Evolutionary conservation across 1,140 invertebrate species (phyloP).

Genomic region (Archegozetes longisetosus): DNA sequence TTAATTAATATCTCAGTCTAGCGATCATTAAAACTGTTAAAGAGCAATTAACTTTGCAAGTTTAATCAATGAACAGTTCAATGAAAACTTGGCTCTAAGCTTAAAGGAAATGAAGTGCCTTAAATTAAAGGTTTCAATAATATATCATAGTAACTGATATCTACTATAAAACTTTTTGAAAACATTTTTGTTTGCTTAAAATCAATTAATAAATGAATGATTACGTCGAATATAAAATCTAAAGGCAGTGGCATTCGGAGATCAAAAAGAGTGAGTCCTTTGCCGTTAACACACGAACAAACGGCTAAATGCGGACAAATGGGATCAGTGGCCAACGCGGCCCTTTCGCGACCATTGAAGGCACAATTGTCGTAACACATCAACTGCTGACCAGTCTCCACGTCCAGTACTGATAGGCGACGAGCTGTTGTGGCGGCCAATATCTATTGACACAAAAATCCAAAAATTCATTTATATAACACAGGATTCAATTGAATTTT

Average conservation of each 20-base stretch:
- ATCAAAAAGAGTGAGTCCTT: slow-evolving; percentile 36
- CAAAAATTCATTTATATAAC: background rate
- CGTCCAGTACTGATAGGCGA: slow-evolving; percentile 34
- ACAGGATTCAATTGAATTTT: background rate
- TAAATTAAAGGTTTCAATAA: too few species aligned
- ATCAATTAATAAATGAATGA: slow-evolving; percentile 12
- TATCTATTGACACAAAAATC: slow-evolving; percentile 26
- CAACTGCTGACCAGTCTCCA: slow-evolving; percentile 34
- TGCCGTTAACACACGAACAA: slow-evolving; percentile 34
- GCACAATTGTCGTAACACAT: slow-evolving; percentile 37
- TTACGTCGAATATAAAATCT: slow-evolving; percentile 37
- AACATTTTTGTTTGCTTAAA: background rate
- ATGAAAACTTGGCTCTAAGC: too few species aligned
- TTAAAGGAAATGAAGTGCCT: too few species aligned
- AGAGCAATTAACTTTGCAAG: background rate
- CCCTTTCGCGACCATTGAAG: slow-evolving; percentile 33
- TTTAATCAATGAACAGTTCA: background rate
- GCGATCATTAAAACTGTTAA: background rate
- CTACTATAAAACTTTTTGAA: too few species aligned
- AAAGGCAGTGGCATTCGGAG: slow-evolving; percentile 35
- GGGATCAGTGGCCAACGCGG: slow-evolving; percentile 35
- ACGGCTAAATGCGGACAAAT: slow-evolving; percentile 34
- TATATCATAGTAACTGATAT: too few species aligned
- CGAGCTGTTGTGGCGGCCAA: slow-evolving; percentile 34
- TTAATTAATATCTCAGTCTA: background rate